phyloP scores from a whole-genome alignment of 2,113 vertebrate genomes.

The Sebastes schlegelii region DNA sequence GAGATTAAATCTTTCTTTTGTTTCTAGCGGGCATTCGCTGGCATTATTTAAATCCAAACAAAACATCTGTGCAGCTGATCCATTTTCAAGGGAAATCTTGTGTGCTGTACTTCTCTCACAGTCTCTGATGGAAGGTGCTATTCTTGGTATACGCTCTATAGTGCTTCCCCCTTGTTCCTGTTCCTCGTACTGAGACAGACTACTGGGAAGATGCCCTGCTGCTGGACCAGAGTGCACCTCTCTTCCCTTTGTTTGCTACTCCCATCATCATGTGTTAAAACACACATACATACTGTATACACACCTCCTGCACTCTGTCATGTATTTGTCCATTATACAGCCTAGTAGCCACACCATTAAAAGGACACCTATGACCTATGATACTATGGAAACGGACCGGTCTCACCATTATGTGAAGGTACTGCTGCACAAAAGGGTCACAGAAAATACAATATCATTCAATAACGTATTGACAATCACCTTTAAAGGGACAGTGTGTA shows the following conservation, averaged over 20 bases:
- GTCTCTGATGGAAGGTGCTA: conserved; percentile 2
- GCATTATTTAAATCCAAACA: conserved; percentile 27
- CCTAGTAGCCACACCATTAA: conserved; percentile 26
- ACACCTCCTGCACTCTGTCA: not conserved
- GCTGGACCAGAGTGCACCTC: conserved; percentile 25
- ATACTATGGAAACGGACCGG: conserved; percentile 4
- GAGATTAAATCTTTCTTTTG: conserved; percentile 45
- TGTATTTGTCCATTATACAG: conserved; percentile 15
- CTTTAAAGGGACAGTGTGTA: too few species aligned
- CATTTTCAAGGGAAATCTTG: conserved; percentile 12
- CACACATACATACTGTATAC: not conserved
- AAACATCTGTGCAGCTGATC: conserved; percentile 2
- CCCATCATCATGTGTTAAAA: conserved; percentile 6
- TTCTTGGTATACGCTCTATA: not conserved
- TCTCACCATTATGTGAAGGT: not conserved
- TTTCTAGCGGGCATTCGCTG: conserved; percentile 20
- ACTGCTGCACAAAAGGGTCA: conserved; percentile 4
- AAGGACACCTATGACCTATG: conserved; percentile 39
- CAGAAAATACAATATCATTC: not conserved
- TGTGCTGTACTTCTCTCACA: not conserved
- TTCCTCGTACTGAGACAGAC: conserved; percentile 7
- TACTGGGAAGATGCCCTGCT: conserved; percentile 17
- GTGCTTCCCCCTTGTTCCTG: not conserved
- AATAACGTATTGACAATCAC: not conserved
- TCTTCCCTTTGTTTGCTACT: conserved; percentile 26